phyloP scores from a whole-genome alignment of 2,113 vertebrate species.

The Vireo altiloquus region DNA sequence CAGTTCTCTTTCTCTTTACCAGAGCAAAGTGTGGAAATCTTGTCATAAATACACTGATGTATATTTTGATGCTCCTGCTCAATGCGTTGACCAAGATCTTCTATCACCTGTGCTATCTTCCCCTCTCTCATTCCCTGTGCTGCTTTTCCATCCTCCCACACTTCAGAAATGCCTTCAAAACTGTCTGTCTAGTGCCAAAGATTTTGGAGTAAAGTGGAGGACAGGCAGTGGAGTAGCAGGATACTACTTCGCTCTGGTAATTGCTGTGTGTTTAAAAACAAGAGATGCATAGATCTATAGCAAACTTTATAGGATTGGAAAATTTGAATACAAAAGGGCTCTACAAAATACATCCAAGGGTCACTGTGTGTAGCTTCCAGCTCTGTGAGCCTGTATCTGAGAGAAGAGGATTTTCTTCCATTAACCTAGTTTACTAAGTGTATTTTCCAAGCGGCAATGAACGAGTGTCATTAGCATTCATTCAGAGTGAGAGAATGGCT shows the following conservation, averaged over 20 bases:
- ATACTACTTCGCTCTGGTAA: not conserved
- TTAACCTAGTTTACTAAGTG: slow-evolving; percentile 27
- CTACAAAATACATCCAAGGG: not conserved
- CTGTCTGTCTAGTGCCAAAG: not conserved
- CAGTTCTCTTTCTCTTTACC: not conserved
- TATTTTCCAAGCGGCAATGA: not conserved
- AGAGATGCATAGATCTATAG: not conserved
- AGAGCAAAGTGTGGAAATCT: not conserved
- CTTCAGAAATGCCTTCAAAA: not conserved
- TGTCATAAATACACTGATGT: not conserved
- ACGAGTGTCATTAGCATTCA: slow-evolving; percentile 42
- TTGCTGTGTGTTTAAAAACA: not conserved
- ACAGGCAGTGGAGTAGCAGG: not conserved
- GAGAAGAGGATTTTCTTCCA: not conserved
- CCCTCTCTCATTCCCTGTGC: not conserved
- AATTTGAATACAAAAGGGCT: not conserved
- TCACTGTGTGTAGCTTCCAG: not conserved
- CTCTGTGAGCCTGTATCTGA: not conserved
- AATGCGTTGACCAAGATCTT: not conserved
- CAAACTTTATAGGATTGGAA: not conserved
- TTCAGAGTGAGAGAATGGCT: slow-evolving; percentile 3
- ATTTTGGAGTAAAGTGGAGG: not conserved
- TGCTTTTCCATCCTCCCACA: not conserved
- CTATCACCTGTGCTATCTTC: not conserved
- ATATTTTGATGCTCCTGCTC: not conserved